Conservation (phyloP, 2,888 invertebrate genomes). For the Anarsia innoxiella region DNA sequence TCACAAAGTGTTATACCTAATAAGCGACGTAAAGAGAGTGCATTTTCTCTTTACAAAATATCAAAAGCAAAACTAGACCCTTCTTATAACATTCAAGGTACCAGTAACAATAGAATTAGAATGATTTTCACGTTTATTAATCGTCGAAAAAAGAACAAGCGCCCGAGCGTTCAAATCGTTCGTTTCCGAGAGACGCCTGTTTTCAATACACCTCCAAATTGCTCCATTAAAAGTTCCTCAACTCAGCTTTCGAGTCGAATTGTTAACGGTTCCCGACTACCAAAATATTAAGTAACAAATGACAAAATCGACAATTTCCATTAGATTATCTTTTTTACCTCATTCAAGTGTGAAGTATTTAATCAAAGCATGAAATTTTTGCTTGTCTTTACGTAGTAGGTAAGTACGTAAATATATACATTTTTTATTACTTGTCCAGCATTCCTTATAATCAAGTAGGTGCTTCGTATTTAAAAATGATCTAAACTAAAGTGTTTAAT, state of each 20-base stretch:
- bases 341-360: slow-evolving; percentile 5
- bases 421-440: neutral
- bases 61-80: too few species aligned
- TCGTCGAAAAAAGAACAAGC: neutral
- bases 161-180: slow-evolving; percentile 17
- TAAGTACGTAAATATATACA: neutral
- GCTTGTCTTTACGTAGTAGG: too few species aligned
- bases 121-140: neutral
- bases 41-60: too few species aligned
- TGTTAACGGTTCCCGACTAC: slow-evolving; percentile 38
- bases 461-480: neutral
- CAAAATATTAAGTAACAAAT: slow-evolving; percentile 36
- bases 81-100: too few species aligned
- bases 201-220: slow-evolving; percentile 58
- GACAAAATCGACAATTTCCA: slow-evolving; percentile 21
- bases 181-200: slow-evolving; percentile 36
- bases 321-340: neutral
- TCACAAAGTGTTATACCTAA: too few species aligned
- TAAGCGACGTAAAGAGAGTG: too few species aligned
- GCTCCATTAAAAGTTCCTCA: slow-evolving; percentile 58
- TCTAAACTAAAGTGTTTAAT: neutral
- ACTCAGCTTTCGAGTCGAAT: slow-evolving; percentile 43
- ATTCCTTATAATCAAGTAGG: neutral
- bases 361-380: too few species aligned
- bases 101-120: too few species aligned